These are phyloP conservation scores for Dasysyrphus tricinctus DNA, from an alignment of 2,888 invertebrate species.

Conservation along the genomic window DNA sequence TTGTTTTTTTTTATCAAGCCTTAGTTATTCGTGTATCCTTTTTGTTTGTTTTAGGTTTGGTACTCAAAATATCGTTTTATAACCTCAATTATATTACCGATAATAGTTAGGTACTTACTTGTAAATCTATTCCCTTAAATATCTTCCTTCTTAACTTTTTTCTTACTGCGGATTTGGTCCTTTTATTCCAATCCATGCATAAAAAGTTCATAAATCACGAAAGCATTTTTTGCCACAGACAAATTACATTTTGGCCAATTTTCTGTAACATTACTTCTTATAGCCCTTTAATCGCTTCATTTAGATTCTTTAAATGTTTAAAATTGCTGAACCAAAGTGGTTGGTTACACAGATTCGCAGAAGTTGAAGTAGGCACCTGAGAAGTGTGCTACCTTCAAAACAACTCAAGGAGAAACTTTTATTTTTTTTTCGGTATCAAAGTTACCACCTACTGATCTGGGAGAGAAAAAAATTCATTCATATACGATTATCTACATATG, in stretches of 20 bases:
- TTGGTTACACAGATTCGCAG: conserved; percentile 26
- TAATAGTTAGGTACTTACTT: no score
- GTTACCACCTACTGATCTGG: neutral
- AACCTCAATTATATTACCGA: no score
- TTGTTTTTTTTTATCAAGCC: no score
- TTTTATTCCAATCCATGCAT: neutral
- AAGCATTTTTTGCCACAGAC: conserved; percentile 26
- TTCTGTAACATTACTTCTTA: conserved; percentile 39
- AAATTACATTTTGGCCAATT: conserved; percentile 36
- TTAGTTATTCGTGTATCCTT: no score
- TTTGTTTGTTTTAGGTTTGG: no score
- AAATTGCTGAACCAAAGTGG: conserved; percentile 45
- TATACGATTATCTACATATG: neutral
- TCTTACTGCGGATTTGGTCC: neutral
- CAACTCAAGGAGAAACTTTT: conserved; percentile 4
- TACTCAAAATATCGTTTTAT: no score
- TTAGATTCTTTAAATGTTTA: conserved; percentile 17
- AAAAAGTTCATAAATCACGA: neutral
- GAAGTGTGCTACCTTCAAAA: neutral
- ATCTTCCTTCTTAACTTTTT: neutral
- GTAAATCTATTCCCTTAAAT: neutral
- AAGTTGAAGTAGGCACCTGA: conserved; percentile 31
- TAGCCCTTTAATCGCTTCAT: conserved; percentile 31
- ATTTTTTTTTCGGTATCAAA: neutral
- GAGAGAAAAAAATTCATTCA: neutral